Base-by-base conservation (phyloP, 2,888 invertebrate genomes). In the Netelia virgata region DNA sequence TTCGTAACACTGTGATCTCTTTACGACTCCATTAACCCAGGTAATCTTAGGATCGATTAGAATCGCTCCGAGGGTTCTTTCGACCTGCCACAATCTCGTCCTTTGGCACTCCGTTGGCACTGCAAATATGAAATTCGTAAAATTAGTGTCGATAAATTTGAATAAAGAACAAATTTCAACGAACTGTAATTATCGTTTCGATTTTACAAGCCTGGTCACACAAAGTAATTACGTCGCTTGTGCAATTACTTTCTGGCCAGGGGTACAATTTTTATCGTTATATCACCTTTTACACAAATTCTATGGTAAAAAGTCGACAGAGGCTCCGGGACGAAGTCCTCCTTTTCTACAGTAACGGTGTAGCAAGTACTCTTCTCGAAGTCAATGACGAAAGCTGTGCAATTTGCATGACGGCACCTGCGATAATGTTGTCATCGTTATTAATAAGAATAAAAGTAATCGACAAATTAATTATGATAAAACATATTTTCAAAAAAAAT, bases 11-110 rank as follows among this genome's bases (percentile, higher is more conserved):
- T 96, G 95, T 80, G 94, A 94, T 87, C 96, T 94, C 47, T 96
- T 96, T 83, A 96, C 94, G 87, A 96, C 94, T 53, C 95, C 94
- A 1, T 96, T 92, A 81, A 97, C 93, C 89, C 95, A 95, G 86
- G 95, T 95, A 73, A 95, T 95, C 84, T 95, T 95, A 87, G 96
- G 96, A 14, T 96, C 96, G 77, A 97, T 95, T 87, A 98, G 93
- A 87, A 96, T 95, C 88, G 96, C 96, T 11, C 97, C 97, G 10
- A 97, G 96, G 73, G 96, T 96, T 88, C 96, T 95, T 90, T 97
- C 97, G 72, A 97, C 94, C 41, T 96, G 95, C 98, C 98, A 98
- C 89, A 96, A 95, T 81, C 96, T 96, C 9, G 94, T 93, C 69
- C 78, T 75, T 11, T 94, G 94, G 91, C 97, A 97, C 61, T 88